Percentiles rank a stretch among this genome's conserved stretches.
These are phyloP conservation scores for Isichthys henryi DNA, from an alignment of 2,113 vertebrate genomes.

Conservation along the genomic window DNA sequence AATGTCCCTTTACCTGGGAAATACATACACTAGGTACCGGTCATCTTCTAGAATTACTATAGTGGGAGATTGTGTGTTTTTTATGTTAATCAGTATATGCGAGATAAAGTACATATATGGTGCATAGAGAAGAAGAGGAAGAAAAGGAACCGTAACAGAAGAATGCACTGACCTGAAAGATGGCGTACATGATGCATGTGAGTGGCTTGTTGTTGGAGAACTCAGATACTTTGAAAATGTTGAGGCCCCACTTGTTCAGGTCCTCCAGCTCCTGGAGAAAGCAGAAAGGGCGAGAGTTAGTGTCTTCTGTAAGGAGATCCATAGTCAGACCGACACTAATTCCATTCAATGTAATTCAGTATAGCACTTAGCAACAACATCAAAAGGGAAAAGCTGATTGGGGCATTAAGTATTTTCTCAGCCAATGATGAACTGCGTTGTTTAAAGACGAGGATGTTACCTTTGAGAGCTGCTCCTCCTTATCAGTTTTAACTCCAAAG, in stretches of 20 bases:
- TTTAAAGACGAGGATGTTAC: constrained; percentile 40
- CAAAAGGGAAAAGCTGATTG: not conserved
- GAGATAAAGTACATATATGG: not conserved
- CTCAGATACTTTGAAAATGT: constrained; percentile 88
- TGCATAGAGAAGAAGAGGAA: not conserved
- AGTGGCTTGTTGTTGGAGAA: constrained; percentile 88
- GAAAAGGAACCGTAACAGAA: not conserved
- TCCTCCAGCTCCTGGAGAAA: constrained; percentile 81
- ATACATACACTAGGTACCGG: not conserved
- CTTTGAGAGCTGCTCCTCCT: constrained; percentile 90
- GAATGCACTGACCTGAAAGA: constrained; percentile 79
- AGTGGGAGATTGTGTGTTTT: not conserved
- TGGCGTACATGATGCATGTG: constrained; percentile 92
- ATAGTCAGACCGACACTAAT: not conserved
- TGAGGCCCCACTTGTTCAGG: constrained; percentile 94
- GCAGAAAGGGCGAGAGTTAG: constrained; percentile 12
- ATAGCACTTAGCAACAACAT: not conserved
- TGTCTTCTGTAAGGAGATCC: not conserved
- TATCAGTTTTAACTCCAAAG: constrained; percentile 90
- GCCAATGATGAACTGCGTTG: not conserved
- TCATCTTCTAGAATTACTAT: not conserved
- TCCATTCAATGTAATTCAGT: not conserved
- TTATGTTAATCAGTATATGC: not conserved
- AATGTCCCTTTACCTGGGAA: not conserved
- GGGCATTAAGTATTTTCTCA: not conserved